A percentile compares a stretch with the other conserved stretches of the same genome.
phyloP scores from a whole-genome alignment of 2,113 vertebrate species.

The Crotalus viridis region DNA sequence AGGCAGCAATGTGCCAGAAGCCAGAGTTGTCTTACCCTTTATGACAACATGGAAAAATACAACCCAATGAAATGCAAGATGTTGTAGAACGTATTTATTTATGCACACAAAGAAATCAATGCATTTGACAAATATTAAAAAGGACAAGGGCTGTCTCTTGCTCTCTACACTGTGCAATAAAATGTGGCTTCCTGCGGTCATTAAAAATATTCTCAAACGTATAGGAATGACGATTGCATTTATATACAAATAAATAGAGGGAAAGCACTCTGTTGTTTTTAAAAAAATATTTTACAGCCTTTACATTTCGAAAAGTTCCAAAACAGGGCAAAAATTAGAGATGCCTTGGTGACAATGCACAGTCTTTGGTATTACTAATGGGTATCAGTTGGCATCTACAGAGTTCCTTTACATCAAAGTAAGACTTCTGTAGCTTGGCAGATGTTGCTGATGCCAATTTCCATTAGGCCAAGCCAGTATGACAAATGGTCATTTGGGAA shows the following conservation, averaged over 20 bases:
- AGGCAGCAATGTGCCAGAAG: not conserved
- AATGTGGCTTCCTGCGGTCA: conserved; percentile 15
- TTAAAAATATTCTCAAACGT: conserved; percentile 45
- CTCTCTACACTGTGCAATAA: conserved; percentile 43
- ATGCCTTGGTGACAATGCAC: conserved; percentile 48
- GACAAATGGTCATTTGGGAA: no score
- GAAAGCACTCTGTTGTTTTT: conserved; percentile 49
- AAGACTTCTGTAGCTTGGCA: no score
- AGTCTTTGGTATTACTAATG: conserved; percentile 67
- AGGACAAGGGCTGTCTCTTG: conserved; percentile 17
- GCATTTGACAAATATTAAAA: conserved; percentile 34
- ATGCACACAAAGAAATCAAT: conserved; percentile 23
- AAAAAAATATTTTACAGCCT: conserved; percentile 59
- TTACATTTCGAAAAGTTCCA: conserved; percentile 17
- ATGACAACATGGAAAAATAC: not conserved
- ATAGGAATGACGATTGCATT: conserved; percentile 43
- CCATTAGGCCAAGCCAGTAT: not conserved
- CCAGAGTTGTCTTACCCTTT: not conserved
- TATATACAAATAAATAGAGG: conserved; percentile 56
- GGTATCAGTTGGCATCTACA: conserved; percentile 23
- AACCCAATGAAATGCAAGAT: not conserved
- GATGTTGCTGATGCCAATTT: not conserved
- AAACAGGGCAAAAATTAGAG: conserved; percentile 15
- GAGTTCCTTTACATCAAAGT: not conserved
- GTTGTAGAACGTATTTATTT: conserved; percentile 42